Evolutionary conservation across 2,113 vertebrate species (phyloP).

Genomic region (Tichodroma muraria): DNA sequence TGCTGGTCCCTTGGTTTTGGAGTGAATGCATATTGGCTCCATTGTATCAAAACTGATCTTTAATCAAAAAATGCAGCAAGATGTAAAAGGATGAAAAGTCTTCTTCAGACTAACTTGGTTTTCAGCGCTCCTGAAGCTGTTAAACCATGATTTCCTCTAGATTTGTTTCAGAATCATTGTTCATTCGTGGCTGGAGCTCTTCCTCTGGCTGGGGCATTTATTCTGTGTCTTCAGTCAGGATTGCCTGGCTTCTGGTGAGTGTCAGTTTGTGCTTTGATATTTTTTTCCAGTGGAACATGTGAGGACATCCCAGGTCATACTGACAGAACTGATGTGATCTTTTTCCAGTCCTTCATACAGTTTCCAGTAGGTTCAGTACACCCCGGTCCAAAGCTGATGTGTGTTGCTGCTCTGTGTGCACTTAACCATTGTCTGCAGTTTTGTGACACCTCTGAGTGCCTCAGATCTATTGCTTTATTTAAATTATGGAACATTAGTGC

Average conservation of each 20-base stretch:
- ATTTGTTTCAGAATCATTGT: neutral
- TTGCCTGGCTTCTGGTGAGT: neutral
- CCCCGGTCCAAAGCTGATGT: neutral
- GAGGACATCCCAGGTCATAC: neutral
- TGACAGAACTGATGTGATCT: neutral
- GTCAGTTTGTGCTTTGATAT: neutral
- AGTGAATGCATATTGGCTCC: neutral
- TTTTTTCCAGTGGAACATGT: neutral
- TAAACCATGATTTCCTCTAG: neutral
- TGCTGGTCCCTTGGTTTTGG: neutral
- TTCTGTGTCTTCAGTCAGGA: neutral
- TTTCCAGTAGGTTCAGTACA: neutral
- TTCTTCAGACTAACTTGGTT: neutral
- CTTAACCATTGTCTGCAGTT: neutral
- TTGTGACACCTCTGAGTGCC: neutral
- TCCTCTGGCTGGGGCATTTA: neutral
- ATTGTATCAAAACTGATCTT: neutral
- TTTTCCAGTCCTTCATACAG: accelerated
- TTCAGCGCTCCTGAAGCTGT: neutral
- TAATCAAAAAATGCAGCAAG: neutral
- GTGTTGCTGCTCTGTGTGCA: neutral
- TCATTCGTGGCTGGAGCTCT: neutral
- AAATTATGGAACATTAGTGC: neutral
- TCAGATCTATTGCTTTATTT: neutral
- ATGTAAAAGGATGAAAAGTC: neutral